phyloP scores from a whole-genome alignment of 2,113 vertebrate species.

The Muntiacus reevesi region DNA sequence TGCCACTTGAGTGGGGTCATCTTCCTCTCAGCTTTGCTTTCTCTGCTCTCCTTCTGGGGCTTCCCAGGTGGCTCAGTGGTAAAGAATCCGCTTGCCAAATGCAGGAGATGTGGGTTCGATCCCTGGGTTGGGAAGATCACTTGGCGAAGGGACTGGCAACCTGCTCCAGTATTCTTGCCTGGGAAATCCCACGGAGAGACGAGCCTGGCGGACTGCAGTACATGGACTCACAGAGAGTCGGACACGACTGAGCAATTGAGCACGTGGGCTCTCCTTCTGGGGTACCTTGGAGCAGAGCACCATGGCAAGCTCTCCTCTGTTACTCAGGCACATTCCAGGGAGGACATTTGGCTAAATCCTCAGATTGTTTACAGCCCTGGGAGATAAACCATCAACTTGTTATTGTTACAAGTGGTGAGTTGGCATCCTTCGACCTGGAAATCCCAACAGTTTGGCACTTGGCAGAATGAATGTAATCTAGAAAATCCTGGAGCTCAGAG shows the following conservation, averaged over 20 bases:
- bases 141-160: background rate
- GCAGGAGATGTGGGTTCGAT: background rate
- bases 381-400: constrained; percentile 41
- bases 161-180: background rate
- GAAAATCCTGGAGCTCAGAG: background rate
- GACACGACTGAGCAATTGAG: background rate
- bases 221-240: background rate
- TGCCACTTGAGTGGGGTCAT: background rate
- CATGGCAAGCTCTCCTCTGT: background rate
- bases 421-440: constrained; percentile 3
- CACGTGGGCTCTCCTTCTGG: background rate
- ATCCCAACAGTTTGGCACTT: background rate
- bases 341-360: background rate
- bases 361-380: background rate
- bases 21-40: background rate
- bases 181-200: background rate
- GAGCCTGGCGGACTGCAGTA: background rate
- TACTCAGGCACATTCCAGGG: background rate
- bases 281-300: background rate
- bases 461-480: background rate
- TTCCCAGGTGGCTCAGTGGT: background rate
- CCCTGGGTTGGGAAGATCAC: background rate
- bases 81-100: background rate
- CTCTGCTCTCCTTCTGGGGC: background rate
- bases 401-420: background rate